Evolutionary conservation across 2,797 vertebrate species (phyloP), one percentile per base, ranked within the genome.

Genomic region (Oceanodroma leucorhoa): DNA sequence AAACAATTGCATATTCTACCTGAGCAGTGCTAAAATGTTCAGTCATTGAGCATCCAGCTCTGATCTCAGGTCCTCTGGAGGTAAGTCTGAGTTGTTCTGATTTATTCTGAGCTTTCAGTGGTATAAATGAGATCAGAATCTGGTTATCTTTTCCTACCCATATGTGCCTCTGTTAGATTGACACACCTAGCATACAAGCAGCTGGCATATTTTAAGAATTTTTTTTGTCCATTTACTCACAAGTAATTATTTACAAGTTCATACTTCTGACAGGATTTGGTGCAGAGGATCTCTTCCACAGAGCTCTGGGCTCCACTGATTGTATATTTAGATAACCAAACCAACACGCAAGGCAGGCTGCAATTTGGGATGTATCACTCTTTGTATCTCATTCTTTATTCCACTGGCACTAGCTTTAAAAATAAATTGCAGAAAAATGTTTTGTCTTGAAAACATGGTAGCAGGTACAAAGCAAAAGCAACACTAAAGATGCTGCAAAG

Each of bases 81-180:
- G n/a, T 78, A 92, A 61, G 32, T 17, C 30, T 64, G 41, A 89
- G 53, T 72, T 80, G 46, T 82, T 89, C 66, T 67, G 60, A 90
- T 91, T 91, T 93, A 84, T 78, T 92, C 55, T 43, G 88, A 83
- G 34, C 48, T 94, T 95, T 81, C 45, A 91, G 46, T 50, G 55
- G 12, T 78, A 76, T 45, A 89, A 83, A 95, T 45, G 43, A 87
- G 32, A 82, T 76, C n/a, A 80, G 91, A 91, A 70, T 86, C 40
- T 80, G 54, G 61, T 84, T 90, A 51, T 67, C 41, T 93, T 91
- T 78, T 93, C 60, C 46, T 80, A 80, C 51, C 4, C 2, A 48
- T 94, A 43, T 48, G 17, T 16, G 1, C n/a, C 27, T 83, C 14
- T 75, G 27, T 71, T 80, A 90, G 41, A 40, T 5, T 83, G 50